phyloP scores from a whole-genome alignment of 2,113 vertebrate genomes.

The Boleophthalmus pectinirostris region DNA sequence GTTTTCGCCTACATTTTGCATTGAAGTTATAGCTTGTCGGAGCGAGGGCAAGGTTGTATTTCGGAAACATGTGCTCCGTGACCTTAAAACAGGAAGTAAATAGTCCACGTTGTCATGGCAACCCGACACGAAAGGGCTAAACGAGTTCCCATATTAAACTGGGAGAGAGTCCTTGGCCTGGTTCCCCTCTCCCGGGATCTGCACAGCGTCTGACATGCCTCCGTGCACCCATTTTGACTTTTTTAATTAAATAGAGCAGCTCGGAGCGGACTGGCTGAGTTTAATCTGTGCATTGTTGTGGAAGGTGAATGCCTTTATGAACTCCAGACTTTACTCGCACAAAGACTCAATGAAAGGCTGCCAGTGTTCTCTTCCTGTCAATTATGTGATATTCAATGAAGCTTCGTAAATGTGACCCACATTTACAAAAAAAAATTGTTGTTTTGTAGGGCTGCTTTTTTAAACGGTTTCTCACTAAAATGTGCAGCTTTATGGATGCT shows the following conservation, averaged over 20 bases:
- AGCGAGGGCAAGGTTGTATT: constrained; percentile 26
- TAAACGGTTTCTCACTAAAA: too few relatives aligned
- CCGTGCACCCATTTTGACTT: constrained; percentile 58
- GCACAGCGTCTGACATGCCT: constrained; percentile 53
- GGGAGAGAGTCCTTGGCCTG: constrained; percentile 50
- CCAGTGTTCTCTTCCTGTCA: constrained; percentile 28
- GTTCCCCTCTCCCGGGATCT: constrained; percentile 52
- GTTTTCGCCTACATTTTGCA: background rate
- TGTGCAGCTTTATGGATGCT: too few relatives aligned
- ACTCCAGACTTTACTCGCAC: constrained; percentile 46
- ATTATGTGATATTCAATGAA: constrained; percentile 7
- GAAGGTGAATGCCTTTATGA: constrained; percentile 53
- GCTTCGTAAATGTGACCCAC: background rate
- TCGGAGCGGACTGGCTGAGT: constrained; percentile 33
- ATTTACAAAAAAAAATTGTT: background rate
- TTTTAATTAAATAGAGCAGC: constrained; percentile 66
- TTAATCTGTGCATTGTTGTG: constrained; percentile 67
- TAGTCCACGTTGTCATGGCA: constrained; percentile 77
- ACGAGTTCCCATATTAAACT: constrained; percentile 52
- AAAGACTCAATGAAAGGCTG: constrained; percentile 30
- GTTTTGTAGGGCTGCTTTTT: too few relatives aligned
- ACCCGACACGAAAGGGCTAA: constrained; percentile 55
- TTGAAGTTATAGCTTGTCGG: too few relatives aligned
- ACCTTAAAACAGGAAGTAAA: constrained; percentile 74
- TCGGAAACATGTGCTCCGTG: constrained; percentile 31